These are phyloP conservation scores for Sylvilagus bachmani DNA, from an alignment of 2,113 vertebrate genomes.

Conservation along the genomic window DNA sequence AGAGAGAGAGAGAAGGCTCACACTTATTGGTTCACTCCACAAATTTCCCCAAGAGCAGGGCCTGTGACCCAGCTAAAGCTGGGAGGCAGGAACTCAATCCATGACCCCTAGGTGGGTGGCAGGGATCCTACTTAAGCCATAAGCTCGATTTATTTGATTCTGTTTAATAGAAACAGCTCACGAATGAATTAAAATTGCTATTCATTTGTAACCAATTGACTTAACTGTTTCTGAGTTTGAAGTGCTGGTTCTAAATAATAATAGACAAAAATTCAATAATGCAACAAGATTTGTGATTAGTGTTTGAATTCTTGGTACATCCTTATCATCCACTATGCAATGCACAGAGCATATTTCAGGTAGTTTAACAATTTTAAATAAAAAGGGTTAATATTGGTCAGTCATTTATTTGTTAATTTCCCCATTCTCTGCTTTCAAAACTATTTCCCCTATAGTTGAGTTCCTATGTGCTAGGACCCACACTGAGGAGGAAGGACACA, in stretches of 20 bases:
- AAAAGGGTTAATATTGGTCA: not conserved
- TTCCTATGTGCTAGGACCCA: not conserved
- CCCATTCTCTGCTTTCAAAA: not conserved
- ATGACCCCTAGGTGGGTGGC: too few relatives aligned
- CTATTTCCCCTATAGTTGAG: not conserved
- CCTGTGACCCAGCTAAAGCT: too few relatives aligned
- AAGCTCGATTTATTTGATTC: not conserved
- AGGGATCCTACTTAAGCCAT: too few relatives aligned
- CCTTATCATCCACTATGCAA: not conserved
- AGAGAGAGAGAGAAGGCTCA: too few relatives aligned
- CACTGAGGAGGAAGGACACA: not conserved
- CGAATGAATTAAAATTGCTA: not conserved
- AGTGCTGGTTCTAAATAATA: not conserved
- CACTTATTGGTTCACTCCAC: too few relatives aligned
- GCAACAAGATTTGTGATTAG: not conserved
- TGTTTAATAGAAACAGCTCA: not conserved
- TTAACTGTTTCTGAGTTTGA: not conserved
- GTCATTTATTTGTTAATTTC: not conserved
- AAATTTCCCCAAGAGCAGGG: too few relatives aligned
- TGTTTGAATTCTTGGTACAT: not conserved
- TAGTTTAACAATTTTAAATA: not conserved
- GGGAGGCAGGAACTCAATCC: too few relatives aligned
- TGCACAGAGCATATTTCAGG: not conserved
- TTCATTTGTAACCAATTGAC: not conserved
- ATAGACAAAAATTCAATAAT: not conserved